These are phyloP conservation scores for Bibio marci DNA, from an alignment of 2,888 invertebrate species.

Conservation along the genomic window DNA sequence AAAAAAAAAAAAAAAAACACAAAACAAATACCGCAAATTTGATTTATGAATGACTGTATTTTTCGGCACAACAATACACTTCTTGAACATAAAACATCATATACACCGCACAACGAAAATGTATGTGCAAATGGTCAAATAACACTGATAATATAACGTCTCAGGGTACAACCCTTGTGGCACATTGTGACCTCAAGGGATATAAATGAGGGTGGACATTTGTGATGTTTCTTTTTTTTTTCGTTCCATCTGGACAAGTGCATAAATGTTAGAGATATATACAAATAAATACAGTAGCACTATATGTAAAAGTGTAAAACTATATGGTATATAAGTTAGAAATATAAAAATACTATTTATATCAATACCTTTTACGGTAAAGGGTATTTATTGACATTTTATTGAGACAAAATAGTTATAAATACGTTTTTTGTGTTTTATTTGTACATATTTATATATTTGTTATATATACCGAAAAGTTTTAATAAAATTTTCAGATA, in stretches of 20 bases:
- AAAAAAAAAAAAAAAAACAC: too few species aligned
- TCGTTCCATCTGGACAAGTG: background rate
- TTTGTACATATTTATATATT: background rate
- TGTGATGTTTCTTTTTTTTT: background rate
- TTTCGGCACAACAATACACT: too few species aligned
- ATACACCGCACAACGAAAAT: background rate
- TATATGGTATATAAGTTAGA: too few species aligned
- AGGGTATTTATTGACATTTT: conserved; percentile 12
- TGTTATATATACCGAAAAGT: too few species aligned
- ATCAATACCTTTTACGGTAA: background rate
- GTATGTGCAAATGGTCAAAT: background rate
- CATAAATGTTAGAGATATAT: background rate
- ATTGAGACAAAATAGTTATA: conserved; percentile 13
- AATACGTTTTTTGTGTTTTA: conserved; percentile 8
- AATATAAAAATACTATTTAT: background rate
- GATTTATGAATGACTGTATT: too few species aligned
- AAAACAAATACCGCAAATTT: too few species aligned
- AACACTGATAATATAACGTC: background rate
- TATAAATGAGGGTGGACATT: conserved; percentile 4
- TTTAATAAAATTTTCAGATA: too few species aligned
- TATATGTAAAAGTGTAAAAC: background rate
- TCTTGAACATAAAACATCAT: too few species aligned
- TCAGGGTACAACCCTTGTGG: conserved; percentile 6
- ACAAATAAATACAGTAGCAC: too few species aligned
- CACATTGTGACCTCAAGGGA: conserved; percentile 12